Evolutionary conservation across 2,113 vertebrate genomes (phyloP), one percentile per base, ranked within the genome.

Genomic region (Oceanodroma tethys): DNA sequence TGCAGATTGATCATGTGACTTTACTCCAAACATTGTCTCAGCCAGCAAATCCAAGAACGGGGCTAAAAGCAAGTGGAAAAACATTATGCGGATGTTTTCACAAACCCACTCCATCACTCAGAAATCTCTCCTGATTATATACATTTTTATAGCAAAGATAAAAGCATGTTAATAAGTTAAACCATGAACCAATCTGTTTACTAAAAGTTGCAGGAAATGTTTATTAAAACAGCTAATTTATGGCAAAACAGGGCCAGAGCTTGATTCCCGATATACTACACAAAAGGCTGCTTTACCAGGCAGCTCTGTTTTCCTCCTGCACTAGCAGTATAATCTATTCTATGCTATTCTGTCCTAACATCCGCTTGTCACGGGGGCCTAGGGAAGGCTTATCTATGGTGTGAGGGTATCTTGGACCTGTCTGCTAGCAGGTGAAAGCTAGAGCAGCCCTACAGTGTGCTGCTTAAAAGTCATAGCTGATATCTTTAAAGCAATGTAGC

Each of bases 1-100:
- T 96, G 97, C 95, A 97, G 94, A 95, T 94, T 38, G 81, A 52
- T 95, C 97, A 97, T 3, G 87, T 97, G 97, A 93, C 88, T 91
- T 84, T 36, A 82, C 81, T 95, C 96, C 93, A 97, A 96, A 96
- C 95, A 91, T 92, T 95, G 91, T 95, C 81, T 97, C 89, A 76
- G 84, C 78, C 84, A 91, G 89, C 87, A 95, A 96, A 97, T 88
- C 91, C 94, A 85, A 66, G 81, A 91, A 55, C 12, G 0, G 58
- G 60, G 89, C 87, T 93, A 93, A 90, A 73, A 83, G 89, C 89
- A 36, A 94, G 79, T 55, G 78, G 81, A 81, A 95, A 93, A 96
- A 95, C 91, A 90, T 90, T 50, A 94, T 90, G 94, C 38, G 16
- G 94, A 90, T 85, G 81, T 94, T 97, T 88, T 88, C 79, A 86